Evolutionary conservation across 2,888 invertebrate genomes (phyloP), one percentile per base, ranked within the genome.

Genomic region (Agrypnus murinus): DNA sequence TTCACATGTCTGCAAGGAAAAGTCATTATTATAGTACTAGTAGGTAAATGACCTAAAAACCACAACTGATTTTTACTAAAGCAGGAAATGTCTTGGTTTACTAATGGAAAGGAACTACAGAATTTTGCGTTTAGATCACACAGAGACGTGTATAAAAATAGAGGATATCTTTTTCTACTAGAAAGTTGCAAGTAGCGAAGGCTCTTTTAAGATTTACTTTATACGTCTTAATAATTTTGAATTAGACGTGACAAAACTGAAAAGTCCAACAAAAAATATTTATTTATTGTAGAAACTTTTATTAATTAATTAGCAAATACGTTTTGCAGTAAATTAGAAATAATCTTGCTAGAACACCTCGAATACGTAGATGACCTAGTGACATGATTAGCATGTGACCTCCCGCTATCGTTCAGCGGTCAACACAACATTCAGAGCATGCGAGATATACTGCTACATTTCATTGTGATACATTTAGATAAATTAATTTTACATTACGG

Each of bases 381-480:
- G 66, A 69, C 74, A 74, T 72, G 72, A 74, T 74, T 74, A 65
- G 70, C 74, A 74, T 72, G 58, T 66, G 68, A 72, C 69, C 72
- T 63, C 67, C n/a, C 63, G 67, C 64, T 72, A 74, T 74, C 69
- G 69, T 70, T 65, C 69, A 70, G 69, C 69, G 69, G 65, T 60
- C 69, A 65, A 60, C 59, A 60, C 57, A 70, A 55, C 60, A 70
- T 70, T 70, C 45, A 70, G 69, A 70, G 69, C 69, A 70, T 65
- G 69, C 45, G 46, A 65, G 65, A 65, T 55, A 55, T 36, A 57
- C 46, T 69, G 63, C 63, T 63, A 64, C 69, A 64, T 38, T 48
- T 64, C 31, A 58, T 48, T 50, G 58, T 48, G 45, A 62, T 45
- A 55, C 46, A 68, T 57, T 63, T 53, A 60, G 67, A 67, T 50